Base-by-base conservation (phyloP, 2,113 vertebrate genomes). In the Spizaetus ornatus region DNA sequence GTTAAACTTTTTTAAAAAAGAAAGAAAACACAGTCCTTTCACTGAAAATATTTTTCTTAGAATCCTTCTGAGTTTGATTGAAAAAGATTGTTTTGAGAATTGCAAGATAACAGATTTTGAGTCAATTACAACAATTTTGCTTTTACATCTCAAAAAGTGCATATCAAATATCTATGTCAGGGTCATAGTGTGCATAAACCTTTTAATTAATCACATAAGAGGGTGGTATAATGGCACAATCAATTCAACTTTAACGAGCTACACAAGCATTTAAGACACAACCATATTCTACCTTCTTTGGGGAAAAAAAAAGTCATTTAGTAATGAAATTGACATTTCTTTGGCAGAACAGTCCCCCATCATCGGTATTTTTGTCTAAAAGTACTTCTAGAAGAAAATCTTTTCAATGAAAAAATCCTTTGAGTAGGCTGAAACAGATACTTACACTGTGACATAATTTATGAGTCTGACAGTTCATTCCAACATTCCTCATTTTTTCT, bases 241-340 rank as follows among this genome's bases (percentile, higher is more conserved):
- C 12, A 42, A 45, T 50, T 86, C 16, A 40, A 52, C 11, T 63
- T 58, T 23, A 34, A 81, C 48, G 38, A 69, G 6, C 26, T 66
- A 61, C 7, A 38, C 9, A 74, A n/a, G 16, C 15, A 61, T 65
- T 48, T 79, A 70, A 52, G 29, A 34, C 5, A 55, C 16, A 56
- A 19, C 0, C 7, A 19, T 52, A 32, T 42, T 61, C 4, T 67
- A 11, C 2, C 13, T 25, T 74, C 31, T 21, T 4, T 32, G 3
- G 10, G 4, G 0, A 1, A 6, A 7, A 22, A 13, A 13, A 18
- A 6, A 43, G 3, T 22, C 2, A 52, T 14, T 82, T 48, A 56
- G 10, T 19, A 69, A 76, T 36, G 6, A 73, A 40, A n/a, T 32
- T 34, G 34, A 1, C 6, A 14, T 48, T 70, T 61, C 38, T 70